phyloP scores from a whole-genome alignment of 2,113 vertebrate species.

The Hyperoodon ampullatus region DNA sequence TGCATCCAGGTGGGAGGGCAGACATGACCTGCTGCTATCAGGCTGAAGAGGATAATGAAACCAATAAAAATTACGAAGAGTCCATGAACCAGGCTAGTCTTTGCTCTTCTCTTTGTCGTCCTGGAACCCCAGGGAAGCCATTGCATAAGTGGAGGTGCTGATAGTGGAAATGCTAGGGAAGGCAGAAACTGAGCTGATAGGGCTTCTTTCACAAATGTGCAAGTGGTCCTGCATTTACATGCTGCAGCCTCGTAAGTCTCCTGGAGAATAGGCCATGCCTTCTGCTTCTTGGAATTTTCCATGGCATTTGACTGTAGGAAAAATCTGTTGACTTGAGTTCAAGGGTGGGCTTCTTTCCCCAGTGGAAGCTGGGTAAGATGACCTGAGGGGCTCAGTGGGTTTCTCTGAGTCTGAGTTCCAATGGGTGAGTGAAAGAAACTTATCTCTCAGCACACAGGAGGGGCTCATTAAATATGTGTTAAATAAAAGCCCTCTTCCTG shows the following conservation, averaged over 20 bases:
- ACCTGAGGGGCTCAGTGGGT: not conserved
- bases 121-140: not conserved
- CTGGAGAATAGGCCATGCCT: not conserved
- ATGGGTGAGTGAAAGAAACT: not conserved
- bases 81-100: not conserved
- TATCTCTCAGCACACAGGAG: not conserved
- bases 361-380: not conserved
- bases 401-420: not conserved
- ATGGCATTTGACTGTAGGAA: not conserved
- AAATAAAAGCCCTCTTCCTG: not conserved
- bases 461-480: not conserved
- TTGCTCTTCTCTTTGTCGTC: not conserved
- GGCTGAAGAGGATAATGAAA: not conserved
- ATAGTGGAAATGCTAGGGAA: not conserved
- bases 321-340: not conserved
- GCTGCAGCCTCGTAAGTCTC: not conserved
- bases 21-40: not conserved
- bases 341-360: not conserved
- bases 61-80: not conserved
- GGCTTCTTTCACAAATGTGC: not conserved
- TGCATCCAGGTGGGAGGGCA: not conserved
- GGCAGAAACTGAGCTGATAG: not conserved
- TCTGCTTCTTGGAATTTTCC: not conserved
- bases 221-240: not conserved
- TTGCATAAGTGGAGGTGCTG: not conserved